A percentile compares a stretch with the other conserved stretches of the same genome.
phyloP scores from a whole-genome alignment of 53 echinoderm and acorn worm species.

The Holothuria leucospilota region DNA sequence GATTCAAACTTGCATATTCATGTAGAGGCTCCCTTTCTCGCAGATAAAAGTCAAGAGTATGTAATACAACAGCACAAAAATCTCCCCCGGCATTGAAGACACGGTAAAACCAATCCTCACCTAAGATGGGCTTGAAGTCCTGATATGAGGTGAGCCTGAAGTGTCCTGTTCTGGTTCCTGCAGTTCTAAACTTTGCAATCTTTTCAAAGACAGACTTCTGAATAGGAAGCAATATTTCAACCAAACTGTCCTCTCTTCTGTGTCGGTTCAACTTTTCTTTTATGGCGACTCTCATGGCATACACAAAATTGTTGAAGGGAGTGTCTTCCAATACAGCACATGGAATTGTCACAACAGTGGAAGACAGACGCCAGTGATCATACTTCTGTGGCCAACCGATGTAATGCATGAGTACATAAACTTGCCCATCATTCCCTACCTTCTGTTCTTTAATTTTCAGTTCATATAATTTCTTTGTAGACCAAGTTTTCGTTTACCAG shows the following conservation, averaged over 20 bases:
- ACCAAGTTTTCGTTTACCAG: constrained; percentile 30
- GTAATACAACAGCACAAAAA: too few relatives aligned
- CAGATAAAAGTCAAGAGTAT: too few relatives aligned
- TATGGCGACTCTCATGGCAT: too few relatives aligned
- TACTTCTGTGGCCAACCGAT: constrained; percentile 16
- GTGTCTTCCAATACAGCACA: constrained; percentile 9
- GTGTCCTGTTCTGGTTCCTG: constrained; percentile 1
- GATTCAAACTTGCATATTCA: too few relatives aligned
- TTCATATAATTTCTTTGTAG: constrained; percentile 8
- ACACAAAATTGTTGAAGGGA: too few relatives aligned
- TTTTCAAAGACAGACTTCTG: too few relatives aligned
- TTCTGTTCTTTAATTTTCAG: constrained; percentile 28
- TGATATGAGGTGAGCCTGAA: constrained; percentile 6
- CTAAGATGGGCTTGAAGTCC: background rate
- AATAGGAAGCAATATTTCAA: too few relatives aligned
- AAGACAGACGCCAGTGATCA: constrained; percentile 12
- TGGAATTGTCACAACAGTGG: constrained; percentile 15
- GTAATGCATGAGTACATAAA: constrained; percentile 9
- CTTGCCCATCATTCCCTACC: constrained; percentile 32
- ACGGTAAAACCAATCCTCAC: constrained; percentile 1
- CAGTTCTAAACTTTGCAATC: too few relatives aligned
- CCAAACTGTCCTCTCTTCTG: too few relatives aligned
- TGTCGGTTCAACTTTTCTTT: too few relatives aligned
- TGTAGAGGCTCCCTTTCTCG: too few relatives aligned
- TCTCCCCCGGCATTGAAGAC: too few relatives aligned